Evolutionary conservation across 1,140 invertebrate genomes (phyloP), one percentile per base, ranked within the genome.

Genomic region (Aphelenchoides besseyi): DNA sequence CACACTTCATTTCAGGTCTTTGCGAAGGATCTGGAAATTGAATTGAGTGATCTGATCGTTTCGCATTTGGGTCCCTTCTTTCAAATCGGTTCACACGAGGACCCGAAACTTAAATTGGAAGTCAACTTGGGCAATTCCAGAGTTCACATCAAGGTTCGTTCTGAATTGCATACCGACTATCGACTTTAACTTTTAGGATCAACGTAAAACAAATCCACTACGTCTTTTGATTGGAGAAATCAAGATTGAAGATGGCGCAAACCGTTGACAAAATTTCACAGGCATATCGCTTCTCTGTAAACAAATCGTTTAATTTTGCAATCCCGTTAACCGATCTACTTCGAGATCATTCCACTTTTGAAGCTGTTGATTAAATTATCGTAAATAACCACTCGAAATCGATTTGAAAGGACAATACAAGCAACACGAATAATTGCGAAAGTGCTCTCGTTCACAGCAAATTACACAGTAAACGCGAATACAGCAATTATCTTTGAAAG

Each of bases 61-160:
- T 66, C 63, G 16, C 63, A 66, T 30, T 37, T 66, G 63, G 63
- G 63, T 12, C 63, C 63, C 16, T 66, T 66, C 63, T 66, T 66
- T 30, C 63, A 66, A 66, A 32, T 29, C 2, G 32, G 30, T 29
- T 37, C 30, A 53, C 9, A 66, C 16, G 63, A 66, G 12, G 63
- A 66, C 36, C 9, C 16, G 12, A 61, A 61, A 61, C 26, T 66
- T 18, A 33, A 66, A 53, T 37, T 66, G 30, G 32, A 66, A 23
- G 32, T 66, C 23, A 29, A 66, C 30, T 30, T 66, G 12, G 12
- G 16, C 12, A 29, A 66, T 3, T 36, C 32, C 30, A 12, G 16
- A n/a, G 36, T 66, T n/a, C 16, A 66, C 16, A 66, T 66, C 3
- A 66, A 66, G 32, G 63, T 66, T 8, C 5, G 55, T 59, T 5